Base-by-base conservation (phyloP, 1,140 invertebrate genomes). In the Tetranychus cinnabarinus region DNA sequence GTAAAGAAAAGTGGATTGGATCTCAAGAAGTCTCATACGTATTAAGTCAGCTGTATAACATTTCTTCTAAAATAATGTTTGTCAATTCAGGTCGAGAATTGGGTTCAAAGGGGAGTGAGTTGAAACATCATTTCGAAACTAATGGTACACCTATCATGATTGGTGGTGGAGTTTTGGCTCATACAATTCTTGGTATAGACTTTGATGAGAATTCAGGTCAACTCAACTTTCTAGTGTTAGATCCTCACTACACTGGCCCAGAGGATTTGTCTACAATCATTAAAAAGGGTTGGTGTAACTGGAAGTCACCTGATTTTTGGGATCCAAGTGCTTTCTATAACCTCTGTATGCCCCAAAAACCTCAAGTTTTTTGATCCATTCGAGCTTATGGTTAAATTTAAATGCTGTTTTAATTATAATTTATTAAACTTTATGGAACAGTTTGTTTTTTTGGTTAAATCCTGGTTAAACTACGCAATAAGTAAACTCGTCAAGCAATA, bases 121-220 rank as follows among this genome's bases (percentile, higher is more conserved):
- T 99, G 58, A 76, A 82, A 1, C 75, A 83, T 69, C 96, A 99
- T 76, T 98, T 99, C 72, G 76, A 85, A 65, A 84, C 78, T 47
- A 83, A 96, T 69, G 93, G 93, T 58, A 90, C 88, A 50, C 95
- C 96, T 12, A 80, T 99, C 62, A 99, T 99, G 96, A 97, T 99
- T 67, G 89, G 85, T 68, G 96, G 96, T 35, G 93, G 93, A 66
- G 88, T 93, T 37, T 75, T 97, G 64, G 96, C 96, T 31, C 93
- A 99, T 69, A 98, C 95, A 45, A 97, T 99, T 63, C 75, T 98
- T 61, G 96, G 96, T 4, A 81, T 98, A 2, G 83, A 87, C 70
- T 90, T 84, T 68, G 84, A 91, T 70, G 77, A 82, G 60, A 71
- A 77, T 39, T 83, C 80, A 15, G 79, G 78, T 4, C 82, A 89